Evolutionary conservation across 1,140 invertebrate genomes (phyloP).

Genomic region (Drosophila nikananu): DNA sequence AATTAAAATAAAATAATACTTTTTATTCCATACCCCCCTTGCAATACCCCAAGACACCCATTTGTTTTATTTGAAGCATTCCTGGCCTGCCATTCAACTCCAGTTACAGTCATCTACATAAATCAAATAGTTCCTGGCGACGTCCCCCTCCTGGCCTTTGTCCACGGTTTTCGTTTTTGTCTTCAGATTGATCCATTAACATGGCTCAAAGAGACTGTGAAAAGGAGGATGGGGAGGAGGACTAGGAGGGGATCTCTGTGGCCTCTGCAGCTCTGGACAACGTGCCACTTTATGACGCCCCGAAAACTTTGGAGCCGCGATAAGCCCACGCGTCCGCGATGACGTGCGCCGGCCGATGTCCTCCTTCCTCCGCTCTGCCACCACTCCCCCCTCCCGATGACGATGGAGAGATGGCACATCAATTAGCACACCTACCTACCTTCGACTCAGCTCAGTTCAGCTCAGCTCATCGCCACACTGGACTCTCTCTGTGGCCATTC

Average conservation of each 20-base stretch:
- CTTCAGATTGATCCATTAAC: slow-evolving; percentile 57
- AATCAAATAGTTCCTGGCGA: slow-evolving; percentile 68
- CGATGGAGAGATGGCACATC: slow-evolving; percentile 75
- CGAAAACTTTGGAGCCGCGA: slow-evolving; percentile 66
- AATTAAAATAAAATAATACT: neutral
- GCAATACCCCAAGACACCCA: neutral
- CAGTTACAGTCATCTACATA: slow-evolving; percentile 57
- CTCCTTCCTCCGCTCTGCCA: slow-evolving; percentile 1
- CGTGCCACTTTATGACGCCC: slow-evolving; percentile 71
- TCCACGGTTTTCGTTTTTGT: slow-evolving; percentile 25
- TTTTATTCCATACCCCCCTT: neutral
- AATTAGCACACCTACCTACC: slow-evolving; percentile 81
- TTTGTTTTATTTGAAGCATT: slow-evolving; percentile 36
- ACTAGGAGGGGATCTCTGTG: slow-evolving; percentile 6
- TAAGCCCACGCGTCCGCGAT: slow-evolving; percentile 75
- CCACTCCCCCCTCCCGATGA: slow-evolving; percentile 6
- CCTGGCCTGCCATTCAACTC: slow-evolving; percentile 23
- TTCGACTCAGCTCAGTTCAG: slow-evolving; percentile 39
- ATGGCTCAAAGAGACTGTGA: slow-evolving; percentile 33
- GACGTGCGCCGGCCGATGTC: slow-evolving; percentile 57
- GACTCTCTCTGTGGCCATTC: slow-evolving; percentile 61
- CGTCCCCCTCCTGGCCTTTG: slow-evolving; percentile 27
- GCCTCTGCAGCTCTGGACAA: slow-evolving; percentile 43
- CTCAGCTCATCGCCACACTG: slow-evolving; percentile 30
- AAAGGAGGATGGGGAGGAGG: neutral